Evolutionary conservation across 2,797 vertebrate genomes (phyloP).

Genomic region (Podargus strigoides): DNA sequence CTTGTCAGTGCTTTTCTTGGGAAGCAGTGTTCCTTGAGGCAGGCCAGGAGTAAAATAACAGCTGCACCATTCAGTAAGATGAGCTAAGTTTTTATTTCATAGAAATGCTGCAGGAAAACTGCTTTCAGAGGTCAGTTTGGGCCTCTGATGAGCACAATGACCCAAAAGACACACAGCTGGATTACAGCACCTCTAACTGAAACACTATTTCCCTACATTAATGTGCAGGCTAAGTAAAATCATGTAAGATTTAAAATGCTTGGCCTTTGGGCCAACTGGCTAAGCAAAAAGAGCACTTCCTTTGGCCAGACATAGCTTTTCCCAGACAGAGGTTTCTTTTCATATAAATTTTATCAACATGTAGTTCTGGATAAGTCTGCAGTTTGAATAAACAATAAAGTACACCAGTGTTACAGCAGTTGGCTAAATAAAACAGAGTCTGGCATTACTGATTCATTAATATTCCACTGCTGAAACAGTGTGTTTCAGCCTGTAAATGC

Average conservation of each 20-base stretch:
- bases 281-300: neutral
- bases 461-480: neutral
- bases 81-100: neutral
- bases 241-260: neutral
- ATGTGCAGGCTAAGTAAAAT: neutral
- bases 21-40: neutral
- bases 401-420: neutral
- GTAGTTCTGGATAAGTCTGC: neutral
- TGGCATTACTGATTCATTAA: neutral
- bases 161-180: neutral
- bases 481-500: neutral
- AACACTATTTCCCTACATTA: neutral
- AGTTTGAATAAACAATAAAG: conserved; percentile 4
- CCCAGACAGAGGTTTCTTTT: conserved; percentile 7
- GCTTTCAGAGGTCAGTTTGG: neutral
- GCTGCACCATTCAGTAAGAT: neutral
- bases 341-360: conserved; percentile 14
- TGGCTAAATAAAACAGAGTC: neutral
- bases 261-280: neutral
- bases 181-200: neutral
- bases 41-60: neutral
- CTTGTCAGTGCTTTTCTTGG: neutral
- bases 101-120: neutral
- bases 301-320: neutral
- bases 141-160: neutral